phyloP scores from a whole-genome alignment of 1,140 invertebrate species.

The Contarinia nasturtii region DNA sequence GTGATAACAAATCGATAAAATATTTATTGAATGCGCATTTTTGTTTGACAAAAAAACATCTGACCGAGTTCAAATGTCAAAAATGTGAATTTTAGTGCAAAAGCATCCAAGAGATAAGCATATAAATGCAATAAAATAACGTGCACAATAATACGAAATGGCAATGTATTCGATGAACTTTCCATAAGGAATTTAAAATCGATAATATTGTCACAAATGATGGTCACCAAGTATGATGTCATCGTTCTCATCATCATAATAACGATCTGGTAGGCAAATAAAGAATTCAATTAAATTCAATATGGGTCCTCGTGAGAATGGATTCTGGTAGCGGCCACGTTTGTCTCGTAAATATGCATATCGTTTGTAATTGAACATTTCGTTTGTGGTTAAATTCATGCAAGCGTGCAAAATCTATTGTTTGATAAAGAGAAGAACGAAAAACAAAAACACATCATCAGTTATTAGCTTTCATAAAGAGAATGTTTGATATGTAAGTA shows the following conservation, averaged over 20 bases:
- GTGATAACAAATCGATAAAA: no score
- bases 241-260: slow-evolving; percentile 46
- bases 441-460: no score
- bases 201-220: slow-evolving; percentile 23
- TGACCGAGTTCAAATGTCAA: no score
- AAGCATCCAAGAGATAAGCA: not conserved
- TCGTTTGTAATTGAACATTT: slow-evolving; percentile 82
- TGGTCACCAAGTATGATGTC: slow-evolving; percentile 43
- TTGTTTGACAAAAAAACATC: not conserved
- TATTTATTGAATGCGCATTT: no score
- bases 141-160: no score
- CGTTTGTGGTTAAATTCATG: slow-evolving; percentile 84
- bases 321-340: slow-evolving; percentile 70
- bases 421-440: no score
- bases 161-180: no score
- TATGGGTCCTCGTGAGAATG: slow-evolving; percentile 68
- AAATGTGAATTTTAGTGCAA: not conserved
- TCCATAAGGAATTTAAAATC: no score
- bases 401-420: slow-evolving; percentile 65
- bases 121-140: no score
- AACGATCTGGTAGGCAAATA: slow-evolving; percentile 53
- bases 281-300: slow-evolving; percentile 81
- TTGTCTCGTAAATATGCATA: slow-evolving; percentile 77
- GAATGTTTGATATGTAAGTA: no score
- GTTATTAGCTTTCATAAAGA: no score